Conservation (phyloP, 2,113 vertebrate species). For the Astatoreochromis straeleni region DNA sequence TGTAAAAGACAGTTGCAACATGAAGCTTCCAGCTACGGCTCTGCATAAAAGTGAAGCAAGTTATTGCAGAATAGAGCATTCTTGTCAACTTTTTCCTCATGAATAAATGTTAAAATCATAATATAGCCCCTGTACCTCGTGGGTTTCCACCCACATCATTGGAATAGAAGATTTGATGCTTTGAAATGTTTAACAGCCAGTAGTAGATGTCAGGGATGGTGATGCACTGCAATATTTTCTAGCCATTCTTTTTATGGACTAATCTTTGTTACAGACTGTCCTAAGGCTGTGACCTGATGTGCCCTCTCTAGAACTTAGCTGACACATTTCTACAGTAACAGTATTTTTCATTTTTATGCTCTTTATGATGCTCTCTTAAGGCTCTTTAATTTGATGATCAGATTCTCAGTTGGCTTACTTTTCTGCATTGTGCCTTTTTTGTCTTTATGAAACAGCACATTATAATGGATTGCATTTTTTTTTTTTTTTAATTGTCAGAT, state of each 20-base stretch:
- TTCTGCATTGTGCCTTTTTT: neutral
- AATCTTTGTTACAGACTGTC: conserved; percentile 16
- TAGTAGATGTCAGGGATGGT: conserved; percentile 51
- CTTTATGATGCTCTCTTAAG: neutral
- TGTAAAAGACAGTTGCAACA: neutral
- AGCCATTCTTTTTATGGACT: conserved; percentile 28
- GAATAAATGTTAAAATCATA: conserved; percentile 6
- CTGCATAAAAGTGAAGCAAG: neutral
- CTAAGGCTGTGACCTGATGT: neutral
- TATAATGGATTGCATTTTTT: neutral
- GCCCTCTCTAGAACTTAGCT: neutral
- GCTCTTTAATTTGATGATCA: neutral
- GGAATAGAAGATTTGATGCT: neutral
- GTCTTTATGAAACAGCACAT: neutral
- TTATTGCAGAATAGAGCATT: neutral
- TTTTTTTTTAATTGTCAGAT: neutral
- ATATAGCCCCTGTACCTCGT: neutral
- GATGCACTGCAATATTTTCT: conserved; percentile 5
- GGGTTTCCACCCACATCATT: conserved; percentile 7
- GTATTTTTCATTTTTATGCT: neutral
- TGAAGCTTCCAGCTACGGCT: neutral
- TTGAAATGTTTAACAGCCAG: conserved; percentile 21
- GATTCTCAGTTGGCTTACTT: neutral
- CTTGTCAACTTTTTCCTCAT: neutral
- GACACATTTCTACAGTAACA: neutral